A percentile compares a stretch with the other conserved stretches of the same genome.
phyloP scores from a whole-genome alignment of 2,113 vertebrate genomes.

The Neotragus pygmaeus region DNA sequence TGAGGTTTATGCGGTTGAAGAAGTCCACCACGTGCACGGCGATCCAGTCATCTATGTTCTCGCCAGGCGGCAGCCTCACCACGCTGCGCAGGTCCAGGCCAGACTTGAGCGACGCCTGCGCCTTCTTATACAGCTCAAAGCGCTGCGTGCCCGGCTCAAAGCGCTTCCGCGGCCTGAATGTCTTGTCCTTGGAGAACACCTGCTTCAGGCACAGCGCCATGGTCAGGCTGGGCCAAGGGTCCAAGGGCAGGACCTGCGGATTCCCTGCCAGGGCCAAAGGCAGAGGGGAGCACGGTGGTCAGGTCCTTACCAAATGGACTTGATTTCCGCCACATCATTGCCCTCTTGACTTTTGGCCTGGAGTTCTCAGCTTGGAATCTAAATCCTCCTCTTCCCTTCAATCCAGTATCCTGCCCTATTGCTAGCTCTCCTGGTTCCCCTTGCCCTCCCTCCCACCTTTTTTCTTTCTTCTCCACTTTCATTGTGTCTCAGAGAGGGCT shows the following conservation, averaged over 20 bases:
- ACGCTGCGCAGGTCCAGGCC: slow-evolving; percentile 94
- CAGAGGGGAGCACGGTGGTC: neutral
- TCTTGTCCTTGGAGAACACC: slow-evolving; percentile 98
- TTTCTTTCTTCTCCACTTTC: neutral
- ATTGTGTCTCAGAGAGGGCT: neutral
- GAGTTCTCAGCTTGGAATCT: neutral
- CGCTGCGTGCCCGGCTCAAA: slow-evolving; percentile 96
- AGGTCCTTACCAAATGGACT: neutral
- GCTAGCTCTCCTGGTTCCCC: neutral
- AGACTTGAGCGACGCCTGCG: slow-evolving; percentile 95
- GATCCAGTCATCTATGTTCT: slow-evolving; percentile 95
- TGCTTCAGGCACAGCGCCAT: slow-evolving; percentile 98
- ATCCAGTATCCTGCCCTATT: neutral
- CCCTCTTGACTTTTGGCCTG: neutral
- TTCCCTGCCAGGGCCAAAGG: neutral
- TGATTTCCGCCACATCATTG: neutral
- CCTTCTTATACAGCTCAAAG: slow-evolving; percentile 97
- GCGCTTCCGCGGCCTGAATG: slow-evolving; percentile 92
- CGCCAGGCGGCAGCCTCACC: slow-evolving; percentile 92
- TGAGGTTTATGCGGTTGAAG: slow-evolving; percentile 98
- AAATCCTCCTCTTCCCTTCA: neutral
- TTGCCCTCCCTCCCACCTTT: neutral
- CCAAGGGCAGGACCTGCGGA: neutral
- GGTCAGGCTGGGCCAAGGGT: neutral
- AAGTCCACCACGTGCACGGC: slow-evolving; percentile 98